These are phyloP conservation scores for Meleagris gallopavo DNA, from an alignment of 2,113 vertebrate genomes.

Conservation along the genomic window DNA sequence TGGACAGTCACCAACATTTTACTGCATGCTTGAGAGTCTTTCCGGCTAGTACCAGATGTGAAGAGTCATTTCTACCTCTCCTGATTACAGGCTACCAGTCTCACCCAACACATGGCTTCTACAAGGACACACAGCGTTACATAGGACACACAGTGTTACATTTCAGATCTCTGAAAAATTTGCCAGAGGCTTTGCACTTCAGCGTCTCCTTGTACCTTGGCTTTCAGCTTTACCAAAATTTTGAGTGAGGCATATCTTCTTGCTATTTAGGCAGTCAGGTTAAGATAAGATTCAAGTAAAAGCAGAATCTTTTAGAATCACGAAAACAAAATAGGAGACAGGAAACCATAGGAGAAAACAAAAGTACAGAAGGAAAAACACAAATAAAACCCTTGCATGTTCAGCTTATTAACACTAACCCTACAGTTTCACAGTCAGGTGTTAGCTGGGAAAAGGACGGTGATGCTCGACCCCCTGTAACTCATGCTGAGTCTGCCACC, in stretches of 20 bases:
- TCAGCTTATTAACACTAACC: neutral
- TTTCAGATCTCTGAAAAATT: neutral
- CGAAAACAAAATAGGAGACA: rapidly evolving
- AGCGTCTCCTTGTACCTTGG: neutral
- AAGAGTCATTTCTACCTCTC: neutral
- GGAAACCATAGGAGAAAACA: neutral
- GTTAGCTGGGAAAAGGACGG: neutral
- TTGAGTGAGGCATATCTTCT: neutral
- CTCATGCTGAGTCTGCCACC: neutral
- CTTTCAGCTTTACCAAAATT: neutral
- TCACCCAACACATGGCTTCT: neutral
- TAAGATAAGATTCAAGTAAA: neutral
- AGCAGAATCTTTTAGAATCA: neutral
- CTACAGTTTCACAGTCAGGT: neutral
- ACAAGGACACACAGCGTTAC: neutral
- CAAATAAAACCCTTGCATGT: rapidly evolving
- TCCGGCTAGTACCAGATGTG: neutral
- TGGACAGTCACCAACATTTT: neutral
- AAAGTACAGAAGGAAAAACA: neutral
- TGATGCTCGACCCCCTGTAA: neutral
- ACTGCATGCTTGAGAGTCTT: neutral
- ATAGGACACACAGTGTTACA: neutral
- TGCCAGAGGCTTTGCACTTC: neutral
- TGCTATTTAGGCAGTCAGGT: neutral
- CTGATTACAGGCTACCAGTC: neutral